phyloP scores from a whole-genome alignment of 2,888 invertebrate species.

The Emesis russula region DNA sequence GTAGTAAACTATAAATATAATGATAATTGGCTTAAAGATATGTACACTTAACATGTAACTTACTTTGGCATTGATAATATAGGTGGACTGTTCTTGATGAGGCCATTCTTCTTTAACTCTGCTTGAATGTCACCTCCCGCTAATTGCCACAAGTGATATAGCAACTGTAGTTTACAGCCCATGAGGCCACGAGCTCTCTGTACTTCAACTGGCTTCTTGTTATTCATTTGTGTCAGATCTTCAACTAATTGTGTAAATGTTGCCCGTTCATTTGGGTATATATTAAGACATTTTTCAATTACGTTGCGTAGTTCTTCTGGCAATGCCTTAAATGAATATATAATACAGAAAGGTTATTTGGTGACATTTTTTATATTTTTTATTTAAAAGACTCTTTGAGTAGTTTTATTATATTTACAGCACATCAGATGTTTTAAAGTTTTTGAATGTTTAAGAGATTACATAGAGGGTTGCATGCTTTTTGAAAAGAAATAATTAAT shows the following conservation, averaged over 20 bases:
- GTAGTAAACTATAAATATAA: no score
- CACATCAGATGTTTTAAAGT: no score
- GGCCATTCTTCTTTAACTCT: conserved; percentile 99
- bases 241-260: conserved; percentile 96
- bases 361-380: no score
- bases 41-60: conserved; percentile 87
- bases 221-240: conserved; percentile 91
- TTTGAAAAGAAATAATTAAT: no score
- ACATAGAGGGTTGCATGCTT: no score
- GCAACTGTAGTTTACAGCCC: conserved; percentile 97
- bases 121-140: conserved; percentile 99
- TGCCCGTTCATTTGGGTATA: conserved; percentile 96
- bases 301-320: conserved; percentile 96
- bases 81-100: conserved; percentile 98
- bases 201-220: conserved; percentile 93
- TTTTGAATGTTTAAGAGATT: no score
- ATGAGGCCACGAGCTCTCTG: conserved; percentile 94
- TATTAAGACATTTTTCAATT: conserved; percentile 97
- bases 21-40: background rate
- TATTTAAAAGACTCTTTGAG: no score
- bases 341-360: no score
- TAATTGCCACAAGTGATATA: conserved; percentile 99
- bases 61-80: conserved; percentile 98
- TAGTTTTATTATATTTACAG: no score
- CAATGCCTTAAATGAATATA: conserved; percentile 93